Conservation (phyloP, 2,113 vertebrate species). For the Lucifuga dentata region DNA sequence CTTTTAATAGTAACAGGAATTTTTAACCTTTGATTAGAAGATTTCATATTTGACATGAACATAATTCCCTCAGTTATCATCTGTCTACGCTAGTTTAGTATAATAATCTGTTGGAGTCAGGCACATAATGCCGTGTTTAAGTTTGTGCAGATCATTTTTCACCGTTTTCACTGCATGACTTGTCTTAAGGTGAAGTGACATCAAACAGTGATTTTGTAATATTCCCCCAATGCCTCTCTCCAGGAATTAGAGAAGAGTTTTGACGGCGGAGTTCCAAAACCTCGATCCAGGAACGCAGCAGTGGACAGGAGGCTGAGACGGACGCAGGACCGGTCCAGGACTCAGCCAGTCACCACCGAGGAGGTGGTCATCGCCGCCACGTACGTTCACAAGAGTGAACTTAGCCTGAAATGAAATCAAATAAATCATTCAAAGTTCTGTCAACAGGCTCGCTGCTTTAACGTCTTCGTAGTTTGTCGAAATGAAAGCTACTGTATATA, state of each 20-base stretch:
- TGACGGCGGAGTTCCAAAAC: constrained; percentile 84
- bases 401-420: no score
- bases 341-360: constrained; percentile 93
- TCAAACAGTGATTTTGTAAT: neutral
- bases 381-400: constrained; percentile 82
- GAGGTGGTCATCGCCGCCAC: constrained; percentile 96
- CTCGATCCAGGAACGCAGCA: constrained; percentile 84
- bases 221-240: neutral
- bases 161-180: no score
- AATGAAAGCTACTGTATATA: neutral
- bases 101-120: no score
- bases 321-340: constrained; percentile 91
- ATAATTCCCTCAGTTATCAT: no score
- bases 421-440: no score
- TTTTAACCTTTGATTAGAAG: no score
- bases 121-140: neutral
- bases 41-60: no score
- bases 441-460: no score
- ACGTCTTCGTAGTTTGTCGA: neutral
- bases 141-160: no score
- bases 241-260: constrained; percentile 95
- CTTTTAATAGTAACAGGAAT: no score
- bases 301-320: constrained; percentile 91
- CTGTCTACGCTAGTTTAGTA: no score
- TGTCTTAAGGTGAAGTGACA: neutral